These are phyloP conservation scores for Sphaeridia pumilis DNA, from an alignment of 2,888 invertebrate species.

Conservation along the genomic window DNA sequence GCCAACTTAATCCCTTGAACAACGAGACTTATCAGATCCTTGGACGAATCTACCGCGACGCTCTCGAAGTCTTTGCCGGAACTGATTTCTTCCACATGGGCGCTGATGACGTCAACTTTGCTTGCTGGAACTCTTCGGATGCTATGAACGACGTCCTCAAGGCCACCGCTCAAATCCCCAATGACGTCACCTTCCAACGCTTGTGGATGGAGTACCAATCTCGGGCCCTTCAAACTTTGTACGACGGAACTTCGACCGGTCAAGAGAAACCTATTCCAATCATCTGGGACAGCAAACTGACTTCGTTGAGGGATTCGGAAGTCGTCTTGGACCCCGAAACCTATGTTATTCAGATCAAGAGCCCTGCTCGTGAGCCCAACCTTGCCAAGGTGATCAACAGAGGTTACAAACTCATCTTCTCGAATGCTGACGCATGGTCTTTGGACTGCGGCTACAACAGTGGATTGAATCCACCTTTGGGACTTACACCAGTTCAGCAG, in stretches of 20 bases:
- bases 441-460: constrained; percentile 80
- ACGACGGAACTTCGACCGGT: constrained; percentile 42
- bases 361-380: constrained; percentile 48
- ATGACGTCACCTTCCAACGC: constrained; percentile 51
- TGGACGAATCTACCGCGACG: constrained; percentile 53
- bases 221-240: constrained; percentile 48
- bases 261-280: constrained; percentile 48
- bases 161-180: constrained; percentile 48
- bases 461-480: constrained; percentile 32
- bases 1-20: constrained; percentile 70
- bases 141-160: constrained; percentile 56
- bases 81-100: constrained; percentile 58
- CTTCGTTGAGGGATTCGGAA: constrained; percentile 52
- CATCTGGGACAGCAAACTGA: constrained; percentile 71
- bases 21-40: constrained; percentile 54
- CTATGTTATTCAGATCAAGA: constrained; percentile 73
- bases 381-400: constrained; percentile 51
- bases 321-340: constrained; percentile 52
- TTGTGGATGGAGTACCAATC: constrained; percentile 66
- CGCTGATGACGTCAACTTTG: constrained; percentile 57
- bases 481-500: constrained; percentile 27
- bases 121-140: constrained; percentile 63
- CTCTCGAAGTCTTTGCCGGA: constrained; percentile 41
- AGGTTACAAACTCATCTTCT: constrained; percentile 61
- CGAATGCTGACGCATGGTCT: constrained; percentile 76